phyloP scores from a whole-genome alignment of 2,113 vertebrate species.

The Sceloporus tristichus region DNA sequence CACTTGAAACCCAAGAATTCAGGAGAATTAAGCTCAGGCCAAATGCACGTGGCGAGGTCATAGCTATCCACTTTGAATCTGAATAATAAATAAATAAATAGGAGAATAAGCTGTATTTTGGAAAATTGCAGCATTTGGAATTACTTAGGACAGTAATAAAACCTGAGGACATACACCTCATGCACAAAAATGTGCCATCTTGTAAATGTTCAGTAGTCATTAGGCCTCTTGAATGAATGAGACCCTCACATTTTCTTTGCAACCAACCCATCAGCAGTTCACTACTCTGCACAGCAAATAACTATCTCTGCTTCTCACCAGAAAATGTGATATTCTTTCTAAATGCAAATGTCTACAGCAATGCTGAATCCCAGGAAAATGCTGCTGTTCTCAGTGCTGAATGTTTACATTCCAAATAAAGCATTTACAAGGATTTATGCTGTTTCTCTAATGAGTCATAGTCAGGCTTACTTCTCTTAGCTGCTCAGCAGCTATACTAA shows the following conservation, averaged over 20 bases:
- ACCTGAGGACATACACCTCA: neutral
- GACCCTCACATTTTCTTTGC: neutral
- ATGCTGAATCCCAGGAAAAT: conserved; percentile 11
- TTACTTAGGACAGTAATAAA: neutral
- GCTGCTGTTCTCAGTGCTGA: conserved; percentile 55
- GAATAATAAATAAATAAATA: neutral
- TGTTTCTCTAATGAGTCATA: conserved; percentile 33
- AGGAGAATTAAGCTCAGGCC: neutral
- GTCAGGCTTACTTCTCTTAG: conserved; percentile 5
- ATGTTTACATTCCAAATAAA: conserved; percentile 30
- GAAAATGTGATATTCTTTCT: neutral
- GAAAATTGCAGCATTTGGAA: neutral
- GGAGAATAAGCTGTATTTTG: neutral
- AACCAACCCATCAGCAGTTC: neutral
- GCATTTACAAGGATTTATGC: conserved; percentile 1
- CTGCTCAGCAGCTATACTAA: conserved; percentile 14
- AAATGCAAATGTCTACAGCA: neutral
- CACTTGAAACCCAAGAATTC: neutral
- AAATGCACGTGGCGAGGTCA: neutral
- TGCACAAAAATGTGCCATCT: neutral
- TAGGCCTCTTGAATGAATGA: neutral
- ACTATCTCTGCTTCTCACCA: neutral
- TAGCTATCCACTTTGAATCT: neutral
- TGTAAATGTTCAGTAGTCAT: neutral
- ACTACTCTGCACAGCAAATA: neutral